Percentiles rank a stretch among this genome's conserved stretches.
These are phyloP conservation scores for Eurypyga helias DNA, from an alignment of 2,113 vertebrate species.

Conservation along the genomic window DNA sequence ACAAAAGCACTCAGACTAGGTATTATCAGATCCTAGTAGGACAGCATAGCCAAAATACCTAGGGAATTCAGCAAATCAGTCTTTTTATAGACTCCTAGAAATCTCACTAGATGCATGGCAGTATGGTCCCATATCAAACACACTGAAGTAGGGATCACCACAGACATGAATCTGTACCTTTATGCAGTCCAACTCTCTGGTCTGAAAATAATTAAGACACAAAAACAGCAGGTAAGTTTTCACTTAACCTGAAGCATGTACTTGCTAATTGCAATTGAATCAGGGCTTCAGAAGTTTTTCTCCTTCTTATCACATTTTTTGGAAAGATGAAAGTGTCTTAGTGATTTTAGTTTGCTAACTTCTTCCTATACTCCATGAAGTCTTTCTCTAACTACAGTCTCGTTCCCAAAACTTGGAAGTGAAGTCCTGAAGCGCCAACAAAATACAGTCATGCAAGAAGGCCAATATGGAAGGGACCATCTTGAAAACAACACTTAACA, in stretches of 20 bases:
- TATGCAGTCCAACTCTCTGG: background rate
- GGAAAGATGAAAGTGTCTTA: background rate
- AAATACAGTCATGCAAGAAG: background rate
- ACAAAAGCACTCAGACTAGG: background rate
- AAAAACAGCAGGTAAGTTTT: background rate
- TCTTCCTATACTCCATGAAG: background rate
- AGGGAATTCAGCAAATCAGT: background rate
- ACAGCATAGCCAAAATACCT: background rate
- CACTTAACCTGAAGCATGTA: background rate
- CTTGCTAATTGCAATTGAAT: background rate
- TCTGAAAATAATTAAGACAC: background rate
- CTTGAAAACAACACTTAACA: background rate
- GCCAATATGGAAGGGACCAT: background rate
- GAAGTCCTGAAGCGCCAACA: background rate
- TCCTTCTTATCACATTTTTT: background rate
- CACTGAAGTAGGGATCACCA: background rate
- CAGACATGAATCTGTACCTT: background rate
- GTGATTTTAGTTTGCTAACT: background rate
- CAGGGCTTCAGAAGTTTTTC: background rate
- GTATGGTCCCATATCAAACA: background rate
- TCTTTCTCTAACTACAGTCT: background rate
- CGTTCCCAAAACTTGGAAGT: background rate
- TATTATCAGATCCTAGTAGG: background rate
- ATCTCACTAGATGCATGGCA: background rate
- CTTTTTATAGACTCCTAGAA: background rate